These are phyloP conservation scores for Autographa gamma DNA, from an alignment of 2,888 invertebrate genomes.

Conservation along the genomic window DNA sequence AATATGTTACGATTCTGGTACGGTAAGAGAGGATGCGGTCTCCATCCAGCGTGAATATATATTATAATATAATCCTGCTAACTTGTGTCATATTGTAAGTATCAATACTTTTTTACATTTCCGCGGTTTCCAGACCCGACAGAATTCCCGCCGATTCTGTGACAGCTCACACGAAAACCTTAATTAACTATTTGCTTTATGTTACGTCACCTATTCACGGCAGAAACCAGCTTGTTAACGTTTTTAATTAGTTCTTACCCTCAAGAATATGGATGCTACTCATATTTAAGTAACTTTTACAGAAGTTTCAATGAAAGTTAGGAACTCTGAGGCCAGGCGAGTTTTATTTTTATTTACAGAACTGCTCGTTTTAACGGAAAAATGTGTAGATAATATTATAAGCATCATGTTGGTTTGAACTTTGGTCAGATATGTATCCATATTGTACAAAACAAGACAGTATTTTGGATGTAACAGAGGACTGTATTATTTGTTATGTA, in stretches of 20 bases:
- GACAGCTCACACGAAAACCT: constrained; percentile 27
- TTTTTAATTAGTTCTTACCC: constrained; percentile 40
- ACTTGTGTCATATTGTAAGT: too few species aligned
- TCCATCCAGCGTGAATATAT: too few species aligned
- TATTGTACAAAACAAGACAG: too few species aligned
- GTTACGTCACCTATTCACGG: constrained; percentile 10
- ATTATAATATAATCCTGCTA: too few species aligned
- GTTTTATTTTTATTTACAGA: not conserved
- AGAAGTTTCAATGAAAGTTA: not conserved
- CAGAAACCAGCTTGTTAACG: constrained; percentile 15
- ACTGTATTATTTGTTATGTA: too few species aligned
- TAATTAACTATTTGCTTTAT: constrained; percentile 43
- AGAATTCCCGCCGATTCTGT: constrained; percentile 8
- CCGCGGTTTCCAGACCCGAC: constrained; percentile 9
- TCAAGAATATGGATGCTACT: constrained; percentile 3
- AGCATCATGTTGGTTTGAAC: too few species aligned
- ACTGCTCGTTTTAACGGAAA: not conserved
- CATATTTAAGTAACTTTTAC: not conserved
- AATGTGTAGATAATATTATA: too few species aligned
- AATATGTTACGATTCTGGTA: too few species aligned
- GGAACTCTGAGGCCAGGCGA: not conserved
- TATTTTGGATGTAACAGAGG: too few species aligned
- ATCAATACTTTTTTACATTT: not conserved
- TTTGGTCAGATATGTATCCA: too few species aligned
- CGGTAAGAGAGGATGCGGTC: too few species aligned